Conservation (phyloP, 2,888 invertebrate genomes). For the Xestia xanthographa region DNA sequence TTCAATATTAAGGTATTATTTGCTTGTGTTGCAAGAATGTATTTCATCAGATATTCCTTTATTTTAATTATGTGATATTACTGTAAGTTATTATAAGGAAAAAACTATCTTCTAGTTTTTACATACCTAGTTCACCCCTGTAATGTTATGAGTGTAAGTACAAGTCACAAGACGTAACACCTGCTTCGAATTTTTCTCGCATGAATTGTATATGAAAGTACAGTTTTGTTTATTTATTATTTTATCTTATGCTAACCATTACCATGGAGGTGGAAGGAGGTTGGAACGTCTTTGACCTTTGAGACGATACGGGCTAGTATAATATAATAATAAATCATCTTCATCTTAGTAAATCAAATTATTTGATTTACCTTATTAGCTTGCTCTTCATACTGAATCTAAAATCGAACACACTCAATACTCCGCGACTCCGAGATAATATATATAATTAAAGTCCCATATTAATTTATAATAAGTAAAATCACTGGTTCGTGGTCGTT, state of each 20-base stretch:
- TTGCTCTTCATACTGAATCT: not conserved
- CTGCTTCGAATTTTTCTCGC: not conserved
- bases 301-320: not conserved
- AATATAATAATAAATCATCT: not conserved
- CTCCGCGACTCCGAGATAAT: slow-evolving; percentile 1
- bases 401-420: slow-evolving; percentile 10
- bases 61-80: not conserved
- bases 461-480: slow-evolving; percentile 36
- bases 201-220: not conserved
- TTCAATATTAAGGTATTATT: not conserved
- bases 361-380: not conserved
- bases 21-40: not conserved
- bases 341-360: not conserved
- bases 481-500: slow-evolving; percentile 25
- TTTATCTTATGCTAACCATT: not conserved
- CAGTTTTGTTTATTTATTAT: not conserved
- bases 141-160: not conserved
- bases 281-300: not conserved
- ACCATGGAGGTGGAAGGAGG: not conserved
- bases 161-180: not conserved
- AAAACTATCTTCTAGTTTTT: not conserved
- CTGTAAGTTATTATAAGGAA: not conserved
- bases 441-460: slow-evolving; percentile 19
- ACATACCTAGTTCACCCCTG: not conserved
- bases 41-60: not conserved